A percentile compares a stretch with the other conserved stretches of the same genome.
Conservation (phyloP, 2,113 vertebrate genomes). For the Rhadina sibilatrix region DNA sequence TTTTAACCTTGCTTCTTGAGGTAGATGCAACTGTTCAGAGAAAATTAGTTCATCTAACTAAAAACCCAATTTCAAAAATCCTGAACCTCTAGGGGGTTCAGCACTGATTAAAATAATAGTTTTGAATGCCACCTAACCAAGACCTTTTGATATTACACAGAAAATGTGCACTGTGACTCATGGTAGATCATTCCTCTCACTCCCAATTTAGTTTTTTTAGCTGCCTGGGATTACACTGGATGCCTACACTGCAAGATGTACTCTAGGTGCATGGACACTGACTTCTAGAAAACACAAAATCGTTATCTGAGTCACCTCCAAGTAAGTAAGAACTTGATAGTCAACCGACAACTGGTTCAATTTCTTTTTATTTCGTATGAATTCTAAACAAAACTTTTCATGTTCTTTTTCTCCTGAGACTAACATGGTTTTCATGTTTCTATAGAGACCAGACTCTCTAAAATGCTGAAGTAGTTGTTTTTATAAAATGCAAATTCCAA, state of each 20-base stretch:
- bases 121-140: neutral
- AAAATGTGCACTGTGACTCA: neutral
- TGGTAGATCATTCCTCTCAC: neutral
- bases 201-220: neutral
- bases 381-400: neutral
- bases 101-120: neutral
- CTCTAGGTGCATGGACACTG: neutral
- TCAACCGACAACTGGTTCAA: rapidly evolving
- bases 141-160: neutral
- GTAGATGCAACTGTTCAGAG: neutral
- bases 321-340: neutral
- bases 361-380: neutral
- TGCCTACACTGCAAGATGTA: neutral
- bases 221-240: neutral
- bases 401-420: neutral
- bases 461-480: neutral
- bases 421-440: neutral
- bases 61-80: neutral
- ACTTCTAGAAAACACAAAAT: neutral
- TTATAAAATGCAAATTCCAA: neutral
- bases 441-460: neutral
- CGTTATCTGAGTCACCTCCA: neutral
- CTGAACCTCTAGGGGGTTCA: neutral
- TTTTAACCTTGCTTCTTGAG: neutral
- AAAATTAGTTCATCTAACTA: neutral